Conservation (phyloP, 2,888 invertebrate species). For the Andrena bucephala region DNA sequence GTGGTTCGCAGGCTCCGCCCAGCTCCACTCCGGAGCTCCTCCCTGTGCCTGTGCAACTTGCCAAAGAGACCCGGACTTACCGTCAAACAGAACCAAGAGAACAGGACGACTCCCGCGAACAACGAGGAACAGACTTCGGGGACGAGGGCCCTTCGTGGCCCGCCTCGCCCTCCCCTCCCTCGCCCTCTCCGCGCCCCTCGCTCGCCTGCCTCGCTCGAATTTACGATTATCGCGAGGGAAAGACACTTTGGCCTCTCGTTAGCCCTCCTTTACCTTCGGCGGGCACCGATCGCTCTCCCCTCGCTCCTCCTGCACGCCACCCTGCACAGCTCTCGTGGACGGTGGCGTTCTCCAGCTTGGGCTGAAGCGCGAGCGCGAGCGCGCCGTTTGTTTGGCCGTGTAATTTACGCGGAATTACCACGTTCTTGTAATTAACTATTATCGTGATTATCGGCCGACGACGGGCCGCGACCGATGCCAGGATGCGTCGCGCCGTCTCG, state of each 20-base stretch:
- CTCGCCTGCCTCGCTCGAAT: conserved; percentile 11
- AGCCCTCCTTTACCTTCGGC: conserved; percentile 14
- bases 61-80: conserved; percentile 50
- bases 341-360: neutral
- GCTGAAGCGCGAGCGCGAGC: conserved; percentile 5
- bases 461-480: conserved; percentile 47
- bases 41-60: conserved; percentile 75
- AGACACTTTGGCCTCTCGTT: conserved; percentile 34
- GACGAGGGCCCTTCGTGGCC: conserved; percentile 1
- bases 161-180: neutral
- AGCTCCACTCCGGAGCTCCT: conserved; percentile 83
- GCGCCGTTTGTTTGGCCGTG: conserved; percentile 55
- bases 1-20: conserved; percentile 84
- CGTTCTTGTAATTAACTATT: conserved; percentile 64
- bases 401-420: conserved; percentile 63
- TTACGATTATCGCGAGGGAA: conserved; percentile 51
- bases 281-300: neutral
- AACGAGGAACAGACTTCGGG: neutral
- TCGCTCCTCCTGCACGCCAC: neutral
- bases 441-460: conserved; percentile 65
- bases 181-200: neutral
- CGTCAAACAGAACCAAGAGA: conserved; percentile 48
- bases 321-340: neutral
- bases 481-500: conserved; percentile 50
- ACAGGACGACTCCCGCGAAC: conserved; percentile 49